Evolutionary conservation across 2,113 vertebrate genomes (phyloP), one percentile per base, ranked within the genome.

Genomic region (Otus sunia): DNA sequence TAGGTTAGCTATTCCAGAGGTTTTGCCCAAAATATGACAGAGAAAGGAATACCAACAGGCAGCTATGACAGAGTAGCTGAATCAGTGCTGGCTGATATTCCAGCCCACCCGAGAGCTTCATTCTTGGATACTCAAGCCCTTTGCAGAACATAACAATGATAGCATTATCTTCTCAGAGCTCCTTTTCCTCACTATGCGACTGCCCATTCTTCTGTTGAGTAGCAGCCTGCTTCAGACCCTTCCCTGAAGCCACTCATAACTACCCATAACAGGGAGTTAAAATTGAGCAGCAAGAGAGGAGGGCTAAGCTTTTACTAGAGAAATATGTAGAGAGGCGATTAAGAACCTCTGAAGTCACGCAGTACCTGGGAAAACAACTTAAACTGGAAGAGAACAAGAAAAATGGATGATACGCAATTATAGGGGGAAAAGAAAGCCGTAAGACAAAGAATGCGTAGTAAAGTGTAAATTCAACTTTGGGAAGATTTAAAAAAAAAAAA

Each of bases 311-410:
- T 76, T 62, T 62, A 88, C 50, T 15, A 92, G 15, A 73, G 29
- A 82, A 86, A 76, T 45, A 53, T 2, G 37, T 1, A 11, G 9
- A 27, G 34, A 85, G 12, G 9, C 2, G 1, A 71, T 76, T 83
- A 90, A 82, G 53, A 94, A 73, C 41, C 67, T 93, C 85, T 50
- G 85, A 88, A 86, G 59, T 80, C 86, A 88, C 32, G 15, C 0
- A 11, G 12, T 45, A 92, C 88, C 91, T 96, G 72, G 63, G 68
- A 91, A 95, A 92, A 88, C 10, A 68, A 92, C 53, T 87, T 88
- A 47, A 83, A 91, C 25, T 88, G 63, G 21, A 95, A 94, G 37
- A 95, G 50, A 95, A 72, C 21, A 90, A 86, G 37, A 80, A 69
- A 88, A 88, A 69, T 0, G 0, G 50, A 77, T 77, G 15, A 94